Conservation (phyloP, 1,140 invertebrate species). For the Drosophila takahashii region DNA sequence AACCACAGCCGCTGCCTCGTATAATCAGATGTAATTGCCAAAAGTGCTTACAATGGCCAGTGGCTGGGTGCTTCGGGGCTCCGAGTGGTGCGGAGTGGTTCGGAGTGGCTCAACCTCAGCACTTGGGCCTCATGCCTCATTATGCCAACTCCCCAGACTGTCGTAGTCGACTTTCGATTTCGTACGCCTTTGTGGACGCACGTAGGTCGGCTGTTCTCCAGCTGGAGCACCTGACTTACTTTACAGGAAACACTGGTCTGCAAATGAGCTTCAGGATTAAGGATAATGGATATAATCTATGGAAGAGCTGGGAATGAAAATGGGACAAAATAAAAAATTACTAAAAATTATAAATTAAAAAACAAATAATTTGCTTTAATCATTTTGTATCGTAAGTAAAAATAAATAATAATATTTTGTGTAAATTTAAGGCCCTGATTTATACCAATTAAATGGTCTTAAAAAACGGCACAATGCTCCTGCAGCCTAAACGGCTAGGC, state of each 20-base stretch:
- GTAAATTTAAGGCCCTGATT: too few relatives aligned
- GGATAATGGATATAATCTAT: background rate
- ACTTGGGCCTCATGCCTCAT: conserved; percentile 59
- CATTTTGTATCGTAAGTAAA: too few relatives aligned
- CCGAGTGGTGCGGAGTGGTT: conserved; percentile 1
- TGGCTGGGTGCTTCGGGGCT: background rate
- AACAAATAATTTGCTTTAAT: too few relatives aligned
- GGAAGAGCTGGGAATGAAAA: too few relatives aligned
- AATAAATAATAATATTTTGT: too few relatives aligned
- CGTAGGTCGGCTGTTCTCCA: conserved; percentile 8
- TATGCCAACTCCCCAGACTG: conserved; percentile 24
- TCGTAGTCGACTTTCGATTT: conserved; percentile 62
- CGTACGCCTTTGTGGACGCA: conserved; percentile 56
- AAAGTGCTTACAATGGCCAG: conserved; percentile 57
- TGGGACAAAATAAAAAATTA: too few relatives aligned
- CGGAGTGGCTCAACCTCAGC: conserved; percentile 1
- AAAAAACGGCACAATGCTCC: too few relatives aligned
- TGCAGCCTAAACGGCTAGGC: too few relatives aligned
- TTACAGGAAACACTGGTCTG: background rate
- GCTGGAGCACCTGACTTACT: conserved; percentile 35
- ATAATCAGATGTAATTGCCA: conserved; percentile 79
- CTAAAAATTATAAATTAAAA: too few relatives aligned
- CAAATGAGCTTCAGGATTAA: background rate
- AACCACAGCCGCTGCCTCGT: conserved; percentile 35
- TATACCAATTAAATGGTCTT: too few relatives aligned